phyloP scores from a whole-genome alignment of 2,888 invertebrate species.

The Ophonus ardosiacus region DNA sequence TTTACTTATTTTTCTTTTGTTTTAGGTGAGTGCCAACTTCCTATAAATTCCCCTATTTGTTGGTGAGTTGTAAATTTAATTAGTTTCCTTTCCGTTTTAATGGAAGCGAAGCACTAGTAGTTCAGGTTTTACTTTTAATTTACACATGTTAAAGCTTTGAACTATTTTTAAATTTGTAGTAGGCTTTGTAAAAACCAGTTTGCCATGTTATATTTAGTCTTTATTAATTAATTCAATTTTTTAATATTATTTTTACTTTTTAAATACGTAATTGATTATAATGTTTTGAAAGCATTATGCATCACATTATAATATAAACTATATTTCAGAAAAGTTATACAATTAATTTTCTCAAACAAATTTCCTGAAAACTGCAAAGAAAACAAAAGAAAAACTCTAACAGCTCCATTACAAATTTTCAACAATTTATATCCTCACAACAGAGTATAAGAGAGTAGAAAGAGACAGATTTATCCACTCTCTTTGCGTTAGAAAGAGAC shows the following conservation, averaged over 20 bases:
- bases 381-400: slow-evolving; percentile 47
- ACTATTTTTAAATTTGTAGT: too few relatives aligned
- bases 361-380: slow-evolving; percentile 35
- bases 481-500: not conserved
- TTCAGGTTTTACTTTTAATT: not conserved
- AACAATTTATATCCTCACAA: slow-evolving; percentile 57
- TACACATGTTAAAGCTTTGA: not conserved
- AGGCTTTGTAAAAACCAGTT: too few relatives aligned
- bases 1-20: slow-evolving; percentile 19
- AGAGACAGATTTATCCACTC: not conserved
- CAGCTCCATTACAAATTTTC: slow-evolving; percentile 60
- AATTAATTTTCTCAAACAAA: slow-evolving; percentile 43
- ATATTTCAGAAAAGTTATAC: slow-evolving; percentile 5
- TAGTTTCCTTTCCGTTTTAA: not conserved
- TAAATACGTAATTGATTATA: not conserved
- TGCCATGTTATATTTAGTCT: too few relatives aligned
- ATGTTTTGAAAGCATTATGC: not conserved
- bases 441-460: slow-evolving; percentile 33
- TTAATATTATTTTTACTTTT: not conserved
- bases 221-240: too few relatives aligned
- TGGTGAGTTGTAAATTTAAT: slow-evolving; percentile 18
- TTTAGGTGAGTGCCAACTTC: slow-evolving; percentile 26
- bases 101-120: not conserved
- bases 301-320: slow-evolving; percentile 25
- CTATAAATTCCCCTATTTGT: not conserved